Base-by-base conservation (phyloP, 2,113 vertebrate species). In the Pleuronectes platessa region DNA sequence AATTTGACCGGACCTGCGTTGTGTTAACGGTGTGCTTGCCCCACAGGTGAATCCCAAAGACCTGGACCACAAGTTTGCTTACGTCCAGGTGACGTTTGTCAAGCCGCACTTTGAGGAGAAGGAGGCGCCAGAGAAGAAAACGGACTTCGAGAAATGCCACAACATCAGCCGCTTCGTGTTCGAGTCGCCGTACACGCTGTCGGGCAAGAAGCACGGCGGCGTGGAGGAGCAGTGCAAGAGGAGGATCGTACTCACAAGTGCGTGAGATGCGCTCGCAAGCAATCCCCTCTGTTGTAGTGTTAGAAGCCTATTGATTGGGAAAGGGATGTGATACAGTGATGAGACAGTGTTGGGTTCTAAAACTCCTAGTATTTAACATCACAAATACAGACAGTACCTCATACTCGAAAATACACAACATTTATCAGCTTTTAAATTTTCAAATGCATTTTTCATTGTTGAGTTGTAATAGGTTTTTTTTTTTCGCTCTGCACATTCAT, bases 221-320 rank as follows among this genome's bases (percentile, higher is more conserved):
- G 93, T 99, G 74, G 97, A 98, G 91, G 97, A 99, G 60, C 97
- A 99, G 64, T 99, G 97, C 93, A 99, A 99, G 88, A 95, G 95
- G 77, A 94, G 95, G 74, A 98, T 92, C 0, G 91, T 99, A 78
- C 93, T 99, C 70, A 97, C 95, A 21, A 98, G 97, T 99, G 94
- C 90, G 90, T 92, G 6, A 26, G 37, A 51, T 51, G 21, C 14
- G 53, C 53, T 11, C 8, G n/a, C 45, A 47, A 12, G 4, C 45
- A 17, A 13, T 17, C 2, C 45, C 14, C 15, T 37, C 9, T 10
- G 35, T 47, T 47, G 45, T 47, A 5, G 45, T 5, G 45, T 14
- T 47, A 13, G 3, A 8, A 31, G 31, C 31, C 31, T 31, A 31
- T 7, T 31, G 31, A 31, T 31, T 31, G 31, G 31, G 6, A 31